phyloP scores from a whole-genome alignment of 2,113 vertebrate species.

The Arvicanthis niloticus region DNA sequence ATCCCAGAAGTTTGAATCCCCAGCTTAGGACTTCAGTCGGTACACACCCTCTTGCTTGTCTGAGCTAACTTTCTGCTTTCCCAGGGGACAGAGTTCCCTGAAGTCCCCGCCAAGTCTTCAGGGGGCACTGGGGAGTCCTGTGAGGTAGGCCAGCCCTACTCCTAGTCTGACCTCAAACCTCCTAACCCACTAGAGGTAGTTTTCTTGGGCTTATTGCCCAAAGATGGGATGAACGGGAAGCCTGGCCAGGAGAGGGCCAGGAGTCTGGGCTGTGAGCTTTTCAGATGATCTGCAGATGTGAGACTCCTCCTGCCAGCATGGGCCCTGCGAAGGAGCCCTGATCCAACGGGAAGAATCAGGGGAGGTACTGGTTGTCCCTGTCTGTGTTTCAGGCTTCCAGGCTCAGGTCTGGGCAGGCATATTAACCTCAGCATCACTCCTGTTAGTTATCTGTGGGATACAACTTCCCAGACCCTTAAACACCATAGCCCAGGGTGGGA shows the following conservation, averaged over 20 bases:
- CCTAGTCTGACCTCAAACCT: neutral
- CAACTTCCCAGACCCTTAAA: neutral
- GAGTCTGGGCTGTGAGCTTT: neutral
- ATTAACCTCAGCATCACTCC: neutral
- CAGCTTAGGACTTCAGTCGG: neutral
- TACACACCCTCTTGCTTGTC: no score
- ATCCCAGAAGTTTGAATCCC: neutral
- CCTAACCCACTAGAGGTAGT: neutral
- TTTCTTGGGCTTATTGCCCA: neutral
- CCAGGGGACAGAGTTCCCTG: neutral
- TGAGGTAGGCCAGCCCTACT: neutral
- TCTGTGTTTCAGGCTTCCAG: neutral
- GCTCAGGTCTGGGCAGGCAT: neutral
- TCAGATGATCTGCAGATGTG: neutral
- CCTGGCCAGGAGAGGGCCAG: neutral
- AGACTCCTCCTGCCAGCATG: neutral
- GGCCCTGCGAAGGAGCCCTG: neutral
- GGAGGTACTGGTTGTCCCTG: neutral
- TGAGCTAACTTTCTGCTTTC: neutral
- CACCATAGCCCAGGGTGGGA: neutral
- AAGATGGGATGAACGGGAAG: neutral
- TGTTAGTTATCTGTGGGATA: no score
- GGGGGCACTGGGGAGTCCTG: neutral
- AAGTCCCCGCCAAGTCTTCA: neutral
- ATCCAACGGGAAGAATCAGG: accelerated